Evolutionary conservation across 2,113 vertebrate species (phyloP), one percentile per base, ranked within the genome.

Genomic region (Pedetes capensis): DNA sequence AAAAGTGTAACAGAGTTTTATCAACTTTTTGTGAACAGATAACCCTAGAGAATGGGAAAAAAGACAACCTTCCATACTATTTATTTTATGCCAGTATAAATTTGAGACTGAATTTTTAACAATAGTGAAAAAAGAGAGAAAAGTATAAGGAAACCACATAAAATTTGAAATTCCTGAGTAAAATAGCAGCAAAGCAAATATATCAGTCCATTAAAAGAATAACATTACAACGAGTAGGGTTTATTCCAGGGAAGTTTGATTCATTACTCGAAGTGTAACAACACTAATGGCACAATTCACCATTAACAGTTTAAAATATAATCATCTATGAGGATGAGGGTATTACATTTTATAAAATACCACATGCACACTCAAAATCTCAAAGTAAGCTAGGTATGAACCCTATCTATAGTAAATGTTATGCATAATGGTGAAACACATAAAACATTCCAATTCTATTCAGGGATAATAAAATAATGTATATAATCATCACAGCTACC

Each of bases 71-170:
- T 89, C 39, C 34, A 66, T 91, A 94, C 27, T 64, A 49, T 91
- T 94, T 96, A 75, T 88, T 80, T 75, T 59, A 92, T 8, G 27
- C 13, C 20, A 97, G 39, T 27, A 72, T 76, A 87, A 87, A 49
- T 59, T 16, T 93, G 51, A 68, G 51, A 66, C 29, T 80, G 81
- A 87, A 61, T 80, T 2, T n/a, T 80, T 34, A 92, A 17, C n/a
- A 93, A 93, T 44, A 71, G 68, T n/a, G 27, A 14, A 29, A 27
- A 91, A 89, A 79, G 66, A 27, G 4, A 64, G 32, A 79, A 53
- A 61, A 42, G 27, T 29, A 68, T 49, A 37, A 87, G 32, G 72
- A 82, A 63, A 71, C n/a, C 74, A 74, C 13, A 39, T 55, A 37
- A n/a, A 68, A 57, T 44, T 75, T 63, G 34, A 85, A 80, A 87